Evolutionary conservation across 1,140 invertebrate species (phyloP).

Genomic region (Zaprionus taronus): DNA sequence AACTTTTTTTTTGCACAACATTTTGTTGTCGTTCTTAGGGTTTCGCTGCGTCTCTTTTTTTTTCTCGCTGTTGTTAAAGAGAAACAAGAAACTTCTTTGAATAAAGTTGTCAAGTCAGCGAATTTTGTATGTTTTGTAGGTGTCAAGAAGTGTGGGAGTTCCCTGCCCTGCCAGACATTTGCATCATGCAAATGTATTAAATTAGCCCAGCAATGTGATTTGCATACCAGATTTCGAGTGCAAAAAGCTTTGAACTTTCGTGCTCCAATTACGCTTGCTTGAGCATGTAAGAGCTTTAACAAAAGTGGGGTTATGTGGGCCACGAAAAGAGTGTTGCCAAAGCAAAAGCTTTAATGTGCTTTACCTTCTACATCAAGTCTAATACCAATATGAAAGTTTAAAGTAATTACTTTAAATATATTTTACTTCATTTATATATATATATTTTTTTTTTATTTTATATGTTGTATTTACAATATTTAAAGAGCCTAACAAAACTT

Average conservation of each 20-base stretch:
- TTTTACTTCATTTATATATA: background rate
- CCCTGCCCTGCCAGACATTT: slow-evolving; percentile 9
- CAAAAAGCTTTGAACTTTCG: slow-evolving; percentile 3
- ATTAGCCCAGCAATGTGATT: slow-evolving; percentile 44
- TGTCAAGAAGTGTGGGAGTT: slow-evolving; percentile 38
- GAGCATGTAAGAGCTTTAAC: background rate
- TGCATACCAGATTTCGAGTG: slow-evolving; percentile 30
- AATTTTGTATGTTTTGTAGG: slow-evolving; percentile 22
- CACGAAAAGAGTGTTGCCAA: background rate
- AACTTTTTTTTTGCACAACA: slow-evolving; percentile 49
- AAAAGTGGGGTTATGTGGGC: too few species aligned
- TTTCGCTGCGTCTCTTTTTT: background rate
- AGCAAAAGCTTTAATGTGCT: background rate
- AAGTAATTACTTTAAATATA: too few species aligned
- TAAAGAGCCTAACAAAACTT: background rate
- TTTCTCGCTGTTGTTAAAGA: slow-evolving; percentile 10
- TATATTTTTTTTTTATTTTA: too few species aligned
- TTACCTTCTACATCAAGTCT: background rate
- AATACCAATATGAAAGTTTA: background rate
- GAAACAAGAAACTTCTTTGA: slow-evolving; percentile 42
- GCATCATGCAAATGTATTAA: slow-evolving; percentile 43
- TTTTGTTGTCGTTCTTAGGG: slow-evolving; percentile 30
- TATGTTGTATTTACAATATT: too few species aligned
- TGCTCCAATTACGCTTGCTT: background rate
- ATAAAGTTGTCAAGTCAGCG: slow-evolving; percentile 46